Base-by-base conservation (phyloP, 2,113 vertebrate genomes). In the Oncorhynchus nerka region DNA sequence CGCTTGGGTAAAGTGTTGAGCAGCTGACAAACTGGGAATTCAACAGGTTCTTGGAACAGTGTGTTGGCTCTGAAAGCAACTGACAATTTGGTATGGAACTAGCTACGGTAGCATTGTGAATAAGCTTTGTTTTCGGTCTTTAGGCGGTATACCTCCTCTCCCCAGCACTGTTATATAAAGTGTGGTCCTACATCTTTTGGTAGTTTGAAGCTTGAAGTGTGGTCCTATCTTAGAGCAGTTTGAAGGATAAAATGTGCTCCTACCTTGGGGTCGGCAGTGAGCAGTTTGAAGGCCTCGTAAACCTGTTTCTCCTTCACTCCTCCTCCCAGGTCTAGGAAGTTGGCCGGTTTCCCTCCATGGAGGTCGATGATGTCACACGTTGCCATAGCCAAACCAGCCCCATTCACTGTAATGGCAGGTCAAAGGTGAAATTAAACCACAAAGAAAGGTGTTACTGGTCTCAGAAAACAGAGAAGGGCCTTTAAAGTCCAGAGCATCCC, bases 281-380 rank as follows among this genome's bases (percentile, higher is more conserved):
- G 96, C 76, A 99, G 91, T 84, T 97, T 99, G 86, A 99, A 99
- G 4, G 97, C 98, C 80, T 97, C 95, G 64, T 99, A 99, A 2
- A 99, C 98, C 88, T 99, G 98, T 73, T 94, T 88, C 91, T 99
- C 98, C 82, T 98, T 93, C 65, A 99, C 98, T n/a, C 98, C 98
- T 80, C 98, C 98, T 20, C 98, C 98, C 0, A 99, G 94, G 85
- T 99, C 98, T 89, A 99, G 89, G 90, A 99, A 99, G 91, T 99
- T 99, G 61, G 98, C 98, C 59, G 98, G 97, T 73, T 96, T 98
- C 75, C 97, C 98, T 32, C 98, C 98, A 0, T 97, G 95, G 75
- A 99, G 89, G 84, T 97, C 96, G 75, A 99, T 99, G 84, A 99
- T 98, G 90, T 99, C 98, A 90, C 98, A 99, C 0, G 98, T 99